A percentile compares a stretch with the other conserved stretches of the same genome.
Evolutionary conservation across 2,113 vertebrate genomes (phyloP).

Genomic region (Himantopus leucocephalus): DNA sequence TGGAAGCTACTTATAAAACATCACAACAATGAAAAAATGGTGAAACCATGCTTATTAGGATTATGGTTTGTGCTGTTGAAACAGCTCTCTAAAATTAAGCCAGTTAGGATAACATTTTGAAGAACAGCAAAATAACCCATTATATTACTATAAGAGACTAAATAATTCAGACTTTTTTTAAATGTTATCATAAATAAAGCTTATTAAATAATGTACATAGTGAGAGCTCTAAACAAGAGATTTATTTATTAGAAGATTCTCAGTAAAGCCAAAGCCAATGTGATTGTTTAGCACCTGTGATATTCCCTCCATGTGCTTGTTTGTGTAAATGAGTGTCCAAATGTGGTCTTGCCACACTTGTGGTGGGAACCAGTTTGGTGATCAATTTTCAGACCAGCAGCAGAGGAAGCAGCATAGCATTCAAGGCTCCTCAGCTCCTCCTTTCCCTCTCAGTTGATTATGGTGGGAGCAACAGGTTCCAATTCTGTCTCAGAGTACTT

Average conservation of each 20-base stretch:
- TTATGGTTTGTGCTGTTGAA: neutral
- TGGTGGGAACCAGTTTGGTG: neutral
- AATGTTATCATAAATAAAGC: neutral
- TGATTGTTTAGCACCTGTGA: neutral
- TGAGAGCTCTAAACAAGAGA: neutral
- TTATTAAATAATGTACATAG: neutral
- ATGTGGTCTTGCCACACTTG: neutral
- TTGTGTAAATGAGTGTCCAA: neutral
- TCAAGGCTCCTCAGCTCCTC: neutral
- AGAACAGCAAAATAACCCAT: neutral
- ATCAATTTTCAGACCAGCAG: neutral
- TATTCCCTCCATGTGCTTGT: neutral
- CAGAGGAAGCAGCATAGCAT: neutral
- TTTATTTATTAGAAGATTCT: neutral
- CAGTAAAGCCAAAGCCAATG: neutral
- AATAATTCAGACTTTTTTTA: neutral
- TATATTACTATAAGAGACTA: neutral
- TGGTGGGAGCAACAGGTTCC: neutral
- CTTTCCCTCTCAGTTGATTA: neutral
- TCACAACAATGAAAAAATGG: neutral
- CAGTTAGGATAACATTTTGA: neutral
- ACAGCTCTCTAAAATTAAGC: neutral
- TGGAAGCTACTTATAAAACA: neutral
- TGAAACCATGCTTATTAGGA: neutral
- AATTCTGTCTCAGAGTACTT: neutral